These are phyloP conservation scores for Drosophila cognata DNA, from an alignment of 2,888 invertebrate genomes.

Conservation along the genomic window DNA sequence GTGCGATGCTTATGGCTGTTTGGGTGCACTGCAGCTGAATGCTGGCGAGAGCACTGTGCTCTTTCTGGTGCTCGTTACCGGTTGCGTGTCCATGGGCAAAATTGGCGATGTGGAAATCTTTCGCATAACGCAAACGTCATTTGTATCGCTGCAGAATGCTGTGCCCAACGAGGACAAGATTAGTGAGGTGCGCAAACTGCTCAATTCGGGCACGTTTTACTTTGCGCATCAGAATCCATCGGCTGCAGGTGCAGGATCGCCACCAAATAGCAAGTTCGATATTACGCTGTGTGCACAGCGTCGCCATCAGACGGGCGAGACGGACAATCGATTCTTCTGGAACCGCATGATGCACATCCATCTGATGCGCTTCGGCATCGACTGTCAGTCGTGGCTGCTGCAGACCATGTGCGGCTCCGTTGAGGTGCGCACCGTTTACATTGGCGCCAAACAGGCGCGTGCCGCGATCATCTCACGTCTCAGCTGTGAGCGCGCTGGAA, in stretches of 20 bases:
- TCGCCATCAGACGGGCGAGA: conserved; percentile 90
- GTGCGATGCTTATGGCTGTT: conserved; percentile 97
- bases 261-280: conserved; percentile 88
- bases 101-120: conserved; percentile 97
- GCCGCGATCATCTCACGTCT: conserved; percentile 98
- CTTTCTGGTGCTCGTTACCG: conserved; percentile 96
- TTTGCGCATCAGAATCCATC: conserved; percentile 88
- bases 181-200: conserved; percentile 91
- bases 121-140: conserved; percentile 96
- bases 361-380: conserved; percentile 95
- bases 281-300: conserved; percentile 97
- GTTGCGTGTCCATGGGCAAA: conserved; percentile 98
- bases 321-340: conserved; percentile 99
- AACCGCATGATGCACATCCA: conserved; percentile 98
- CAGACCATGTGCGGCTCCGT: conserved; percentile 99
- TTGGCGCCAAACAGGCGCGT: conserved; percentile 96
- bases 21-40: conserved; percentile 96
- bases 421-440: conserved; percentile 99
- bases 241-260: conserved; percentile 56
- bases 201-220: conserved; percentile 99
- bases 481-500: conserved; percentile 99
- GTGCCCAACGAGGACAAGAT: conserved; percentile 88
- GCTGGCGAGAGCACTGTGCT: conserved; percentile 93
- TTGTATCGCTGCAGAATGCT: conserved; percentile 93
- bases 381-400: conserved; percentile 95